Evolutionary conservation across 2,797 vertebrate species (phyloP).

Genomic region (Molossus alvarezi): DNA sequence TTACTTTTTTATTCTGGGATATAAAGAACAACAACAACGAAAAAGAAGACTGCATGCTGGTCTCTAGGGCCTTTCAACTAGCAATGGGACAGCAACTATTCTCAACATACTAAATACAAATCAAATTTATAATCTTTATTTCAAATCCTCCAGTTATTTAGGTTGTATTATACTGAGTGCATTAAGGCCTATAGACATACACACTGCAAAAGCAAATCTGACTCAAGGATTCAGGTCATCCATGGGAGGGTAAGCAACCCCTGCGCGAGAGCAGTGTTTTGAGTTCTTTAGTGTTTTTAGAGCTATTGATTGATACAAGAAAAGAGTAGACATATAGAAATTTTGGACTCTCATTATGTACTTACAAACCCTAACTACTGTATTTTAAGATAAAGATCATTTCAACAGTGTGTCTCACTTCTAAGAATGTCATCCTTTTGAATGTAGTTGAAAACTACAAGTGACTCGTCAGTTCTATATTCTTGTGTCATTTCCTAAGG

Average conservation of each 20-base stretch:
- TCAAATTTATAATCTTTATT: constrained; percentile 49
- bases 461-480: background rate
- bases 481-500: background rate
- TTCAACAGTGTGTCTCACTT: background rate
- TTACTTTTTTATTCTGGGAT: constrained; percentile 62
- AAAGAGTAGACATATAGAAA: background rate
- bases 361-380: background rate
- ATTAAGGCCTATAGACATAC: background rate
- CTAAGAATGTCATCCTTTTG: background rate
- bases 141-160: background rate
- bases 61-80: constrained; percentile 16
- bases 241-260: background rate
- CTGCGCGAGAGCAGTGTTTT: background rate
- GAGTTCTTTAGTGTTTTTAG: background rate
- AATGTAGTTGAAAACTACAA: background rate
- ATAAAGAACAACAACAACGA: constrained; percentile 57
- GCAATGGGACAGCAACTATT: background rate
- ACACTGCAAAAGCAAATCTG: background rate
- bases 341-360: background rate
- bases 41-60: constrained; percentile 16
- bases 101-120: constrained; percentile 42
- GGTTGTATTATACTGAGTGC: background rate
- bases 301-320: background rate
- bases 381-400: constrained; percentile 16
- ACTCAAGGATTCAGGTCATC: background rate